These are phyloP conservation scores for Siderastrea siderea DNA, from an alignment of 92 coral and sea anemone genomes.

Conservation along the genomic window DNA sequence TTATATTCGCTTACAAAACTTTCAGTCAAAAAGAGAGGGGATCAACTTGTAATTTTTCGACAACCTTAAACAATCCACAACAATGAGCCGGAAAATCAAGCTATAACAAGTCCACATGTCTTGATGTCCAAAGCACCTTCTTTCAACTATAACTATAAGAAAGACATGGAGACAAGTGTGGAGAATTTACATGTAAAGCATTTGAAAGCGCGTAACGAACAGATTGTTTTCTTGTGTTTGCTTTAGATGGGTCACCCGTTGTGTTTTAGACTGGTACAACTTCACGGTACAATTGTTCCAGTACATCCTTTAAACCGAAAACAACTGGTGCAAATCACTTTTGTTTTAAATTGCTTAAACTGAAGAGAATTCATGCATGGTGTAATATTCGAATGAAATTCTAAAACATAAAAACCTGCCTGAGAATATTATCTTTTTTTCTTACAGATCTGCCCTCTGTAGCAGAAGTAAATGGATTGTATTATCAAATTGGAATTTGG, in stretches of 20 bases:
- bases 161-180: too few relatives aligned
- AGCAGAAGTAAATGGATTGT: slow-evolving; percentile 27
- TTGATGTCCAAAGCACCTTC: too few relatives aligned
- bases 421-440: neutral
- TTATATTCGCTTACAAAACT: too few relatives aligned
- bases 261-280: slow-evolving; percentile 20
- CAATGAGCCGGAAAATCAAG: too few relatives aligned
- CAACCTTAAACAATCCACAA: too few relatives aligned
- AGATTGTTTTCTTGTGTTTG: slow-evolving; percentile 16
- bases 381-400: neutral
- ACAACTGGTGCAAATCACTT: neutral
- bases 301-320: neutral
- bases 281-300: slow-evolving; percentile 24
- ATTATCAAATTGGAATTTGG: slow-evolving; percentile 60
- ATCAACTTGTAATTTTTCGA: too few relatives aligned
- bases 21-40: too few relatives aligned
- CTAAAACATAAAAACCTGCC: neutral
- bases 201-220: neutral
- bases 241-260: slow-evolving; percentile 46
- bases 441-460: neutral
- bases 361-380: too few relatives aligned
- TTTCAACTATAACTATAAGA: too few relatives aligned
- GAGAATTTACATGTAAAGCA: too few relatives aligned
- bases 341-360: neutral
- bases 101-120: too few relatives aligned